Evolutionary conservation across 2,113 vertebrate genomes (phyloP), one percentile per base, ranked within the genome.

Genomic region (Malurus alboscapulatus): DNA sequence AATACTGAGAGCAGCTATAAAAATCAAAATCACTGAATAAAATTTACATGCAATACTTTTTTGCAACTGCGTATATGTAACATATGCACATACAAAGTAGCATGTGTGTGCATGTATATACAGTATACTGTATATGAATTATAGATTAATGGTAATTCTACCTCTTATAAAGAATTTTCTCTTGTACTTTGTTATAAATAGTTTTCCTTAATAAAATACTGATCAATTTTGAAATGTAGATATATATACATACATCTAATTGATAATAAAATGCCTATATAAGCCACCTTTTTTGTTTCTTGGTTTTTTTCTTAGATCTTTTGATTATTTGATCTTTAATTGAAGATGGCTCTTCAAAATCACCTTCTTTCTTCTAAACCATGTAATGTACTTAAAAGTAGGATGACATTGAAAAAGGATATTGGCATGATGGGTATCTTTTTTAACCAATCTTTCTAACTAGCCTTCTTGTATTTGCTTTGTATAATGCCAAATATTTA

Each of bases 171-270:
- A 97, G 73, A 95, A 88, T 80, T 96, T 95, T 97, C 90, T 95
- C 72, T 90, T 97, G 93, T 97, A 97, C 95, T 97, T 98, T 97
- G 94, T 96, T 98, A 98, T 96, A 94, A 97, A 97, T 97, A 97
- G 93, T 94, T 97, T 96, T 97, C 79, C 81, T 80, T 97, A 74
- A 77, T 88, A 87, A 95, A 94, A 90, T 92, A 95, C 71, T 95
- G 94, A 95, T 97, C 92, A 96, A 98, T 97, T 97, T 97, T 97
- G 44, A 96, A 96, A 95, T 97, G 94, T 97, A 90, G 71, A 95
- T 50, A 75, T 65, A 51, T 67, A 81, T 1, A 69, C 19, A 66
- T 66, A 89, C 83, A 96, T 88, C 92, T 97, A 96, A 97, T 97
- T 96, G 96, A 96, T 95, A 98, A 98, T 98, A 97, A 98, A 94